Evolutionary conservation across 2,888 invertebrate genomes (phyloP).

Genomic region (Barypeithes pellucidus): DNA sequence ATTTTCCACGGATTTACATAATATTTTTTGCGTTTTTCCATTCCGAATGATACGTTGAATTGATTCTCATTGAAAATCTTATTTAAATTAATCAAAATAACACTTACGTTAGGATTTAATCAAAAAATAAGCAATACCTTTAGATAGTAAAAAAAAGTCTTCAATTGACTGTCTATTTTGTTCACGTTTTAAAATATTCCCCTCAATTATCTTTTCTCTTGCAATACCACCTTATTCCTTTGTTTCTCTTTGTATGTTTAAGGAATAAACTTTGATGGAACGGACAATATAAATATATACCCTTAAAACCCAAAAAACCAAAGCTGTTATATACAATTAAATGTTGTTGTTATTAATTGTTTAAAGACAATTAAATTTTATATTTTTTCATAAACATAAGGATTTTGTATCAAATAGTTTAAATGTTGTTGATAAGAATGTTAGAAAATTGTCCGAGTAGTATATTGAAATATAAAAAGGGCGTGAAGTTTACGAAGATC

Average conservation of each 20-base stretch:
- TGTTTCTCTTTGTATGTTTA: conserved; percentile 14
- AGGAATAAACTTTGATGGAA: neutral
- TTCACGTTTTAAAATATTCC: neutral
- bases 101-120: neutral
- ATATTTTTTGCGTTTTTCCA: conserved; percentile 32
- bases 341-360: conserved; percentile 39
- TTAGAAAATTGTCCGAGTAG: conserved; percentile 57
- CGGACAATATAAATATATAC: conserved; percentile 37
- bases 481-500: conserved; percentile 60
- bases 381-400: conserved; percentile 37
- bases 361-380: conserved; percentile 59
- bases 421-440: conserved; percentile 59
- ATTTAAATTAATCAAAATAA: conserved; percentile 12
- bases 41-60: conserved; percentile 5
- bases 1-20: conserved; percentile 43
- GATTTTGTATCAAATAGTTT: conserved; percentile 50
- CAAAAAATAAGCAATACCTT: conserved; percentile 30
- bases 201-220: neutral
- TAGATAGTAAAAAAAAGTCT: neutral
- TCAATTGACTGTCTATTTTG: neutral
- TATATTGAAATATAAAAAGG: conserved; percentile 57
- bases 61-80: conserved; percentile 23
- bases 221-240: conserved; percentile 25
- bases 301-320: neutral
- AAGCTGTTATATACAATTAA: conserved; percentile 33